phyloP scores from a whole-genome alignment of 2,797 vertebrate species.

The Myotis daubentonii region DNA sequence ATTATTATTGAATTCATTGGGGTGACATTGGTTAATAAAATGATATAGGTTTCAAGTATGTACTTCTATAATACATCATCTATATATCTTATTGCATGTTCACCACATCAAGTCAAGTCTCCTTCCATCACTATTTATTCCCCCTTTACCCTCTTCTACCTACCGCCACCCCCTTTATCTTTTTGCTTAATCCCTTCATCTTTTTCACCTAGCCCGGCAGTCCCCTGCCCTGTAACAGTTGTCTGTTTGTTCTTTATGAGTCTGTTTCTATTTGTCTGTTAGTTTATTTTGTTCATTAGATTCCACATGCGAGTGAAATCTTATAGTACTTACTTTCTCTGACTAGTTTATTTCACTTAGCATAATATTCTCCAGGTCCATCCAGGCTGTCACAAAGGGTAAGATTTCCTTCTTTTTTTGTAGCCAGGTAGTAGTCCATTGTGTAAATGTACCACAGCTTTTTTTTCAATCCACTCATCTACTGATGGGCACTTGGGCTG shows the following conservation, averaged over 20 bases:
- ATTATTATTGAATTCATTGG: too few species aligned
- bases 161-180: neutral
- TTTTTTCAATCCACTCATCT: too few species aligned
- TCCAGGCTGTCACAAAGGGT: too few species aligned
- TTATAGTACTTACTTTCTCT: neutral
- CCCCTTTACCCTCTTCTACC: neutral
- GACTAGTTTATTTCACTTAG: neutral
- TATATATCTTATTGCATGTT: neutral
- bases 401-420: too few species aligned
- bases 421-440: too few species aligned
- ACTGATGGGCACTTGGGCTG: too few species aligned
- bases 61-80: neutral
- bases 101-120: neutral
- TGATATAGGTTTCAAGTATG: neutral
- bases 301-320: neutral
- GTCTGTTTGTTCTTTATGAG: neutral
- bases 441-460: too few species aligned
- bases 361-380: too few species aligned
- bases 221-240: neutral
- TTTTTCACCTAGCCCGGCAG: neutral
- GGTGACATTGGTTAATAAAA: neutral
- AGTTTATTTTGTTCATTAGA: too few species aligned
- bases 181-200: neutral
- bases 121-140: neutral
- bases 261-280: neutral